Base-by-base conservation (phyloP, 2,888 invertebrate genomes). In the Atherix ibis region DNA sequence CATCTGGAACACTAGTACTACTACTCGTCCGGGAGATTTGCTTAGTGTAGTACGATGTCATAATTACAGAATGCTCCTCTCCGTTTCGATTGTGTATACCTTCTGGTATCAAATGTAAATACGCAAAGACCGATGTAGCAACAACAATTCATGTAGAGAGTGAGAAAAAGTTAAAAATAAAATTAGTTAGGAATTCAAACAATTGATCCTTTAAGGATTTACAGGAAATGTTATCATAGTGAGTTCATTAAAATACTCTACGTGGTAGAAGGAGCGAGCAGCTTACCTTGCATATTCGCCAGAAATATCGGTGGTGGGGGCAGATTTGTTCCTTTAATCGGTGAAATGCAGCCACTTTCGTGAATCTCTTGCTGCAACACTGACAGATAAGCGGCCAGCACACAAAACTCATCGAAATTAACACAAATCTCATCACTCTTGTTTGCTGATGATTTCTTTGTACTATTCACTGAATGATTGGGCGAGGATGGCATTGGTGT, bases 331-430 rank as follows among this genome's bases (percentile, higher is more conserved):
- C 61, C 61, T 40, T 62, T 62, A 4, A 62, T 62, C 16, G 61
- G 61, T 17, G 61, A 62, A 39, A 61, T 56, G 43, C 61, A 62
- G n/a, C 60, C 59, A 40, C 56, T 61, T 41, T 60, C 60, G 32
- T 59, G 55, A 34, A 60, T 61, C 42, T 61, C 61, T 40, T 61
- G 60, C 39, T 62, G 61, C 29, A 61, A 41, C 38, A 62, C 58
- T 15, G 61, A 58, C 35, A 62, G 44, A 41, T 60, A 61, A 12
- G 61, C 59, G 26, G 61, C 54, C 38, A 62, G 49, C 18, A 62
- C 53, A 43, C 61, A 62, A 46, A 62, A 62, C 36, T 61, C 48
- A 48, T 62, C 58, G 35, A 61, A 61, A 42, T 56, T 54, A 30
- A 62, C 48, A 32, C 34, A 31, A 15, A 34, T 36, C 29, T 32